These are phyloP conservation scores for Arnoldichthys spilopterus DNA, from an alignment of 2,797 vertebrate species.

Conservation along the genomic window DNA sequence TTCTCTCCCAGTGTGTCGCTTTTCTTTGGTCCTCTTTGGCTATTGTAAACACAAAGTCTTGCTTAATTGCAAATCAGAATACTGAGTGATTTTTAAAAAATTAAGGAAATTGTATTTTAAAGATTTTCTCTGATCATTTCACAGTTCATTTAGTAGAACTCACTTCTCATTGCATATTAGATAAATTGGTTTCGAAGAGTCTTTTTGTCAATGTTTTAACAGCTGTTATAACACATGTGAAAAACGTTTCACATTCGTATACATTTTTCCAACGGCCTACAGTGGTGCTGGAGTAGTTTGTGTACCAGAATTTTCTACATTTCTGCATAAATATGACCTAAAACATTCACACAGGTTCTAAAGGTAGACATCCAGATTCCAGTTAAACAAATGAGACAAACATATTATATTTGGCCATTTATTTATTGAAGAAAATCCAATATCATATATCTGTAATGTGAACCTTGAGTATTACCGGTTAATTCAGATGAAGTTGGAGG, in stretches of 20 bases:
- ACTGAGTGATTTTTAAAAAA: not conserved
- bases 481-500: no score
- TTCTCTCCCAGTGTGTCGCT: not conserved
- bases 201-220: not conserved
- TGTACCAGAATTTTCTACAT: no score
- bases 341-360: no score
- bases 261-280: no score
- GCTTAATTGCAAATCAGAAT: not conserved
- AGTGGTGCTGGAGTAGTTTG: no score
- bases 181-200: not conserved
- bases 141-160: not conserved
- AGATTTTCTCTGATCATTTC: constrained; percentile 5
- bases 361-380: no score
- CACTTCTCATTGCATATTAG: not conserved
- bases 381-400: no score
- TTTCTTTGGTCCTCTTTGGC: not conserved
- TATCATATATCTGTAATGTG: no score
- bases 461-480: no score
- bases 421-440: no score
- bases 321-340: no score
- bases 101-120: not conserved
- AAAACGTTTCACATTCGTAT: constrained; percentile 7
- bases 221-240: constrained; percentile 15
- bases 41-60: not conserved
- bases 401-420: no score